Base-by-base conservation (phyloP, 53 echinoderm and acorn worm genomes). In the Crossaster papposus region DNA sequence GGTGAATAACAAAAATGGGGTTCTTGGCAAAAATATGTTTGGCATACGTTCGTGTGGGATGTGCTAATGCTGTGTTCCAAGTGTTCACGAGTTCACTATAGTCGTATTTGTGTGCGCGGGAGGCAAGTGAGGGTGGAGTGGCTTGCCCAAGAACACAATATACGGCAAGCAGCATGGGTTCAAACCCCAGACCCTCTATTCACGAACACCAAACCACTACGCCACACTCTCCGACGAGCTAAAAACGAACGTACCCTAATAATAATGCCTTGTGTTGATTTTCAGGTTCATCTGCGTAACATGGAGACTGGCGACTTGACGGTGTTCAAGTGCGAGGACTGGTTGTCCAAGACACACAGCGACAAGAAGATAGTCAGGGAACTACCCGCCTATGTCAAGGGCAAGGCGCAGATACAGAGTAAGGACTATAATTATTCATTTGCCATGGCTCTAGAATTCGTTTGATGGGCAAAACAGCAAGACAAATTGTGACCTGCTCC, bases 231-330 rank as follows among this genome's bases (percentile, higher is more conserved):
- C 22, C 20, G 0, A 6, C n/a, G n/a, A n/a, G n/a, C n/a, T n/a
- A n/a, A n/a, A n/a, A n/a, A n/a, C n/a, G n/a, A n/a, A n/a, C n/a
- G n/a, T n/a, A n/a, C n/a, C 29, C 20, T 36, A 5, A 80, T 11
- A 10, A 5, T n/a, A 20, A 15, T 22, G 33, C 24, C 24, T 28
- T 63, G 65, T 63, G 64, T 23, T 20, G 28, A 38, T 86, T 88
- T 65, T 51, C 32, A 97, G 97, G 95, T 97, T 30, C 94, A 94
- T 13, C 71, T 97, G 80, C 82, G 97, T 15, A 97, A 97, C 77
- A 97, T 93, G 83, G 94, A 91, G 80, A 95, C 93, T 14, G 97
- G 97, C 18, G 95, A 97, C 63, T 55, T 97, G 85, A 97, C 95
- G 0, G 92, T 93, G 13, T 97, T 97, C 89, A 95, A 95, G 75